Evolutionary conservation across 2,797 vertebrate genomes (phyloP), one percentile per base, ranked within the genome.

Genomic region (Sparus aurata): DNA sequence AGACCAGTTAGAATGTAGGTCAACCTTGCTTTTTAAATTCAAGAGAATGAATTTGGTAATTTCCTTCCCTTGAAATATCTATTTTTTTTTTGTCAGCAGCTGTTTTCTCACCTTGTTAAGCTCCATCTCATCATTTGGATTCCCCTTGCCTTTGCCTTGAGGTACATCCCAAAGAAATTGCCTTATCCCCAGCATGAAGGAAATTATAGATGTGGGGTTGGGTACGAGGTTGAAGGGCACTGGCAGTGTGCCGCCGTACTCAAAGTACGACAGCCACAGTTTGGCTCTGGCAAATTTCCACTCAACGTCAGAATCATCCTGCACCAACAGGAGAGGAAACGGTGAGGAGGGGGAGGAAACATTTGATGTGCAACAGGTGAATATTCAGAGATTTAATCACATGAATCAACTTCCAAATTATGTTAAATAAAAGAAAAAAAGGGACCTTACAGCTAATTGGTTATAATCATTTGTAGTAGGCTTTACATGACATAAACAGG

Each of bases 201-300:
- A 84, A 6, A 96, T 74, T 70, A 98, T 94, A 0, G 96, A 96
- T 82, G 95, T 96, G 10, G 97, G 97, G 85, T 96, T 98, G 8
- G 98, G 98, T 25, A 99, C 89, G 6, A 99, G 95, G 92, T 98
- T 99, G 92, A 98, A 99, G 0, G 98, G 98, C 47, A 98, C 97
- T 43, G 98, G 97, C 61, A 99, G 92, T 0, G 97, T 97, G 77
- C 97, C 96, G 1, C 96, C 96, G 22, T 97, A 95, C 85, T 99
- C 97, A 82, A 99, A 99, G 88, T 99, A 99, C 0, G 97, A 98
- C 59, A 99, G 93, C 98, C 98, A 99, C 23, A 99, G 97, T 75
- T 99, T 99, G 1, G 98, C 97, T 69, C 98, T 93, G 23, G 98
- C 98, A 77, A 99, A 99, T 89, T 99, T 99, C 98, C 98, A 99